Evolutionary conservation across 2,113 vertebrate genomes (phyloP), one percentile per base, ranked within the genome.

Genomic region (Carassius auratus): DNA sequence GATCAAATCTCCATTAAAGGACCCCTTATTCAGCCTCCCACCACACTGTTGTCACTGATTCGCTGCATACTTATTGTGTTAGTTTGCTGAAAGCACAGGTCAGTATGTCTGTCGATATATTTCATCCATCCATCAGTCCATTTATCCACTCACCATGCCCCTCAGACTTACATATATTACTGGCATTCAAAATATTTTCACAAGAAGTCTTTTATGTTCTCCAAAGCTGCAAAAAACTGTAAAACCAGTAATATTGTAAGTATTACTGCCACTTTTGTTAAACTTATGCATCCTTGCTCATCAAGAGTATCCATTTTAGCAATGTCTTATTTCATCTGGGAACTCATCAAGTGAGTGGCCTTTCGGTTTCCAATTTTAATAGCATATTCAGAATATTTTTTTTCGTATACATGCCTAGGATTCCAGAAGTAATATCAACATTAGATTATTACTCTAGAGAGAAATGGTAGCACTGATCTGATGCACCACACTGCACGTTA

Each of bases 341-440:
- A 52, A 0, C 13, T 52, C 50, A 52, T 19, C 17, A 57, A 57
- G 4, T 57, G 15, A 19, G 55, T 17, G 13, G 23, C 36, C 15
- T 1, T 7, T 69, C 30, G 23, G 7, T 14, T 66, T 42, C 23
- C 15, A 4, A 14, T 71, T 33, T 42, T 21, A n/a, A 42, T 71
- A 38, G 33, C 19, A 71, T n/a, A 42, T n/a, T 42, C 4, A 12
- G 68, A 42, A 59, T 59, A 3, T 1, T 8, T 21, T 21, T 71
- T 69, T 71, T n/a, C 12, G 68, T 71, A 19, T n/a, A 30, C 15
- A 36, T 77, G 30, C 26, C 13, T 77, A 30, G 50, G 88, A 92
- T 92, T 89, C 86, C 80, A 89, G 36, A 38, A 86, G 88, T 89
- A 45, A 45, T 68, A 7, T 50, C 8, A 59, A 23, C n/a, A 81